Evolutionary conservation across 2,113 vertebrate genomes (phyloP).

Genomic region (Nothoprocta pentlandii): DNA sequence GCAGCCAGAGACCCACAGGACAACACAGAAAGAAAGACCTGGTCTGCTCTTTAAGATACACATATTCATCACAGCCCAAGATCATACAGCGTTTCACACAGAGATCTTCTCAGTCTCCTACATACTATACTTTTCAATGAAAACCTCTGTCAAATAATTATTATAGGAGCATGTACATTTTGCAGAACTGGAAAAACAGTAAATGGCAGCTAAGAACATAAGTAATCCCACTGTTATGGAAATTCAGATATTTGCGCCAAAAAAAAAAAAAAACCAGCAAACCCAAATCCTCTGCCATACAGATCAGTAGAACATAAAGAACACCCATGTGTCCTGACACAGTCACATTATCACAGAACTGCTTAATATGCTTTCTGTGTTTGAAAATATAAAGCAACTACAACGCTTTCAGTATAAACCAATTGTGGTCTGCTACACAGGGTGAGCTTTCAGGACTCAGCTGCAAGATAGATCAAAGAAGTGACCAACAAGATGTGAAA

Average conservation of each 20-base stretch:
- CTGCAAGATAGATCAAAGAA: not conserved
- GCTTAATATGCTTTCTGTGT: not conserved
- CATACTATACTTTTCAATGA: rapidly evolving
- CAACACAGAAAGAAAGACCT: not conserved
- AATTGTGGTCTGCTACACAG: rapidly evolving
- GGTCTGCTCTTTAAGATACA: not conserved
- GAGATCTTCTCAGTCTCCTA: not conserved
- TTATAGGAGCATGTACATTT: not conserved
- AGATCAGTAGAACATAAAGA: not conserved
- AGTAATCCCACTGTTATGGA: not conserved
- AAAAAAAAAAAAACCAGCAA: not conserved
- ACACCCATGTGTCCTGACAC: not conserved
- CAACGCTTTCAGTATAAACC: too few species aligned
- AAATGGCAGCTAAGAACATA: not conserved
- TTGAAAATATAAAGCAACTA: not conserved
- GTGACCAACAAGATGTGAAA: not conserved
- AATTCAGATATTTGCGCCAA: not conserved
- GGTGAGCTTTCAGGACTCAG: not conserved
- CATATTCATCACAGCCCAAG: not conserved
- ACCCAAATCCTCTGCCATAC: not conserved
- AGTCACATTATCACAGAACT: rapidly evolving
- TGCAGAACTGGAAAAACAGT: not conserved
- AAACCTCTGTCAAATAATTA: not conserved
- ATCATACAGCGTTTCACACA: rapidly evolving
- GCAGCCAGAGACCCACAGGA: not conserved